Evolutionary conservation across 2,797 vertebrate genomes (phyloP).

Genomic region (Cossypha polioptera): DNA sequence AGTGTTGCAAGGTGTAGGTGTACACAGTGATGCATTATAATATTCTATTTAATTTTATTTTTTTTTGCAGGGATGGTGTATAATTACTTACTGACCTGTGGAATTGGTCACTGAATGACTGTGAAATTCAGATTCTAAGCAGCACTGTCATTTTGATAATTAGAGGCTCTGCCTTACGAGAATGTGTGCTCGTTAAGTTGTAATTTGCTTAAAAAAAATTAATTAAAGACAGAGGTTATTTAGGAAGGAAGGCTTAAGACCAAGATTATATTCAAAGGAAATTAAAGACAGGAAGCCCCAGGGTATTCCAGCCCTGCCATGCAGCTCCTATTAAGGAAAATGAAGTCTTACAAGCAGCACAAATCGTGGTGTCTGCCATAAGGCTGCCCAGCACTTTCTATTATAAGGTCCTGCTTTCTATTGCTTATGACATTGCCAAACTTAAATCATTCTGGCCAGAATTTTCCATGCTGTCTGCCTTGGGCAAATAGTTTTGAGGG

Average conservation of each 20-base stretch:
- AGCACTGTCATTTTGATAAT: constrained; percentile 52
- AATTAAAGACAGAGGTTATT: constrained; percentile 68
- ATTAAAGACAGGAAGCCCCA: constrained; percentile 69
- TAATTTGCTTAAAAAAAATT: constrained; percentile 67
- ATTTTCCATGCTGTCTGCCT: constrained; percentile 4
- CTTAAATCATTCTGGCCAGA: background rate
- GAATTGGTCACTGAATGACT: background rate
- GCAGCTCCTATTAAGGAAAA: constrained; percentile 52
- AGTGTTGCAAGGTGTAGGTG: background rate
- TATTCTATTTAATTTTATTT: background rate
- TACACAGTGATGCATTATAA: background rate
- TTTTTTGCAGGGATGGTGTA: background rate
- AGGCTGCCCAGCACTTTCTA: constrained; percentile 20
- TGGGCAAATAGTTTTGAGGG: background rate
- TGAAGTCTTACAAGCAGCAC: constrained; percentile 41
- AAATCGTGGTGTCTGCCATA: background rate
- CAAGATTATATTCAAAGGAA: constrained; percentile 65
- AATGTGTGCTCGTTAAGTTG: constrained; percentile 58
- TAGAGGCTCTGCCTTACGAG: constrained; percentile 22
- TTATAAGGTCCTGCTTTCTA: background rate
- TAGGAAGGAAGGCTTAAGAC: constrained; percentile 71
- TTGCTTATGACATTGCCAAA: constrained; percentile 20
- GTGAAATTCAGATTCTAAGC: constrained; percentile 43
- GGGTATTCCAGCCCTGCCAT: constrained; percentile 41
- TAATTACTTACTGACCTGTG: constrained; percentile 33